These are phyloP conservation scores for Drosophila pseudoobscura DNA, from an alignment of 1,140 invertebrate genomes.

Conservation along the genomic window DNA sequence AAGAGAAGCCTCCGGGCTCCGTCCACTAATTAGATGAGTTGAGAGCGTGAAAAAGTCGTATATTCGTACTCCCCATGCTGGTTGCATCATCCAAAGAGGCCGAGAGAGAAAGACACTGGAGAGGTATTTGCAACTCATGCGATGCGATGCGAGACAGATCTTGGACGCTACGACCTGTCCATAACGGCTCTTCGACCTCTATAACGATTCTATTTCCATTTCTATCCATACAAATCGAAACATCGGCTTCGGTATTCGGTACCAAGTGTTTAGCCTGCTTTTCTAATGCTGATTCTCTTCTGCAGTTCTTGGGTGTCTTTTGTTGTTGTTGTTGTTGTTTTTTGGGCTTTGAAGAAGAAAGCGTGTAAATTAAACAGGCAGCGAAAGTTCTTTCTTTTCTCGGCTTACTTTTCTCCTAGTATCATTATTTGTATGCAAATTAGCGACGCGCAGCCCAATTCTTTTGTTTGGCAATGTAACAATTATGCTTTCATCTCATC, in stretches of 20 bases:
- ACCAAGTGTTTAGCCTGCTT: constrained; percentile 47
- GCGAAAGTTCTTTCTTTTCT: constrained; percentile 61
- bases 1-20: constrained; percentile 24
- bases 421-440: constrained; percentile 77
- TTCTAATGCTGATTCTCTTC: too few species aligned
- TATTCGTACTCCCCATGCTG: constrained; percentile 21
- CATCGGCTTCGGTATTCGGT: constrained; percentile 9
- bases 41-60: constrained; percentile 74
- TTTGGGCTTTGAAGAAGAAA: constrained; percentile 58
- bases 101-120: constrained; percentile 2
- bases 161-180: constrained; percentile 39
- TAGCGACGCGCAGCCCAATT: constrained; percentile 48
- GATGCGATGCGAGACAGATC: constrained; percentile 43
- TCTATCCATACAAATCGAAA: constrained; percentile 38
- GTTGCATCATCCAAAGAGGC: constrained; percentile 57
- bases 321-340: background rate
- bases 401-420: constrained; percentile 22
- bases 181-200: constrained; percentile 45
- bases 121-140: constrained; percentile 59
- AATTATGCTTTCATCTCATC: constrained; percentile 58
- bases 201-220: constrained; percentile 39
- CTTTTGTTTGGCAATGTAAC: constrained; percentile 58
- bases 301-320: constrained; percentile 42
- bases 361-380: constrained; percentile 69
- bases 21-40: constrained; percentile 66